Conservation (phyloP, 2,797 vertebrate genomes). For the Gambelia wislizenii region DNA sequence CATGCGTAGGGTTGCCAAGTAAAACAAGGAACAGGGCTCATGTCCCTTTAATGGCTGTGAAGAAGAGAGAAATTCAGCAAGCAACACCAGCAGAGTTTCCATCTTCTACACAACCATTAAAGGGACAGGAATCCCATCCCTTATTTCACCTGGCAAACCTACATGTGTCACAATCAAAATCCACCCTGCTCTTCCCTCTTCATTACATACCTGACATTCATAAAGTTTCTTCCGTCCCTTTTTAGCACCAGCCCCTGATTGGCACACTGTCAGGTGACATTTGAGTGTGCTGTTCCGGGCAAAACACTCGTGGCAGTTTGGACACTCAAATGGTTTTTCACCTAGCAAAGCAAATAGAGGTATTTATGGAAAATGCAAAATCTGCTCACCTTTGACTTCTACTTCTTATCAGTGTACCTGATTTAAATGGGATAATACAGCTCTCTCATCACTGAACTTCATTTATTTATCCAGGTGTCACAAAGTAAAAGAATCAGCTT, state of each 20-base stretch:
- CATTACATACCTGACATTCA: slow-evolving; percentile 93
- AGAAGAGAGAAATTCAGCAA: too few species aligned
- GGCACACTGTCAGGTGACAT: slow-evolving; percentile 96
- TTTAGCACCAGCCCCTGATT: slow-evolving; percentile 95
- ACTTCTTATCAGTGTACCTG: not conserved
- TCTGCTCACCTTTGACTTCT: not conserved
- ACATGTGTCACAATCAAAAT: not conserved
- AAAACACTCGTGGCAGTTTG: slow-evolving; percentile 96
- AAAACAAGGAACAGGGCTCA: too few species aligned
- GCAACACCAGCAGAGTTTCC: too few species aligned
- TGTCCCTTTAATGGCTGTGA: too few species aligned
- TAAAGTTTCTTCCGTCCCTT: slow-evolving; percentile 98
- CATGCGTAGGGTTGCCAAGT: not conserved
- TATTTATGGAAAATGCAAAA: slow-evolving; percentile 40
- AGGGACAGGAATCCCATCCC: too few species aligned
- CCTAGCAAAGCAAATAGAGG: slow-evolving; percentile 80
- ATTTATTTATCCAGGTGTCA: not conserved
- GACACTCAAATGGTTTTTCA: slow-evolving; percentile 98
- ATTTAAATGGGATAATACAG: not conserved
- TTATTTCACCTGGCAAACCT: not conserved
- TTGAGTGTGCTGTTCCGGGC: slow-evolving; percentile 97
- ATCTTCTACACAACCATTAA: too few species aligned
- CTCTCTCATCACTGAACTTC: not conserved
- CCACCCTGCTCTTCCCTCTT: not conserved
- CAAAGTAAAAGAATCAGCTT: not conserved